Conservation (phyloP, 2,888 invertebrate species). For the Conchocele bisecta region DNA sequence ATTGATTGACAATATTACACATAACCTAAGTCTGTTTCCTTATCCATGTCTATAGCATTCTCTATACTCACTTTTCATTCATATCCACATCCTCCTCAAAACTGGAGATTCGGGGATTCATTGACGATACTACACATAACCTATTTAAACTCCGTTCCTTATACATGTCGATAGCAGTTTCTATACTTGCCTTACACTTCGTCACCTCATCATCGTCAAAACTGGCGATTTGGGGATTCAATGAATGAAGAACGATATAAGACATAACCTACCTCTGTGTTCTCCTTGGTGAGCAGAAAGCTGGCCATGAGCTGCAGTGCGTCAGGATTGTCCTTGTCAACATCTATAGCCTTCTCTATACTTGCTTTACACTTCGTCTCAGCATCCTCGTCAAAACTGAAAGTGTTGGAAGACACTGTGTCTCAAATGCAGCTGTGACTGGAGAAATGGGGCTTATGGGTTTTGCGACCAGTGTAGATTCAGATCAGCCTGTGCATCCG, state of each 20-base stretch:
- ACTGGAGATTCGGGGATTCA: conserved; percentile 69
- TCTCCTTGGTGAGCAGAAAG: conserved; percentile 80
- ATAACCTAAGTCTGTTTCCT: too few species aligned
- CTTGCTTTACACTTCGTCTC: conserved; percentile 80
- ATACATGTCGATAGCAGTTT: too few species aligned
- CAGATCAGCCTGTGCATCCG: too few species aligned
- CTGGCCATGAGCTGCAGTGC: conserved; percentile 82
- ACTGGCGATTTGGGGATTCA: too few species aligned
- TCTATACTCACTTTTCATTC: conserved; percentile 80
- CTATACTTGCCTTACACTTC: too few species aligned
- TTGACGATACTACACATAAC: too few species aligned
- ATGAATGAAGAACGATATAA: background rate
- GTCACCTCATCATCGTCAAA: too few species aligned
- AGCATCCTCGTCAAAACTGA: conserved; percentile 82
- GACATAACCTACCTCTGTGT: conserved; percentile 73
- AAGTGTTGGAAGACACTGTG: background rate
- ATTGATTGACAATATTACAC: too few species aligned
- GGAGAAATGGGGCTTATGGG: too few species aligned
- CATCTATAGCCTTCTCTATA: conserved; percentile 81
- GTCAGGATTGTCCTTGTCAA: conserved; percentile 82
- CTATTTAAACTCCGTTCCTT: too few species aligned
- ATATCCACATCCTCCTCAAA: conserved; percentile 82
- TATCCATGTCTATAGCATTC: conserved; percentile 80
- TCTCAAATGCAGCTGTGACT: too few species aligned
- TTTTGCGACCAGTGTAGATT: too few species aligned